Base-by-base conservation (phyloP, 2,113 vertebrate genomes). In the Myiozetetes cayanensis region DNA sequence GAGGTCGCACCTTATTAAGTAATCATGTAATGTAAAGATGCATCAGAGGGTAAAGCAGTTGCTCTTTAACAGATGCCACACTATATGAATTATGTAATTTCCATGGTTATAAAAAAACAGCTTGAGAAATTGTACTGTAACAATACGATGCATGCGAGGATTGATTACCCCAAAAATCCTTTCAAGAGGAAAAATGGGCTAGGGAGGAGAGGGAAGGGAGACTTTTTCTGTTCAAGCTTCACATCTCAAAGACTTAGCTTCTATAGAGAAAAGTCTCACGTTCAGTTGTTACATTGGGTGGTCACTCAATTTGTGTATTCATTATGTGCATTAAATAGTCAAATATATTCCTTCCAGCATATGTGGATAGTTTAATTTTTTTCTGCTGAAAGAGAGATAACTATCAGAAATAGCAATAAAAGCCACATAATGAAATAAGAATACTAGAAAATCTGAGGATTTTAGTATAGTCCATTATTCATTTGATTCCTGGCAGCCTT, bases 401-500 rank as follows among this genome's bases (percentile, higher is more conserved):
- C 77, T 82, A 97, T 96, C 87, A 97, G 95, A 97, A 98, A 98
- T 98, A 98, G 98, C 98, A 98, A 96, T 97, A 97, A 98, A 98
- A 98, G 96, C 97, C 96, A 96, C 63, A 95, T 98, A 97, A 97
- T 96, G 96, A 98, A 99, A 98, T 98, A 98, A 98, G 98, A 98
- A 98, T 98, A 98, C 98, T 98, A 98, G 98, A 98, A 99, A 99
- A 98, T 94, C 87, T 39, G 50, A 96, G 97, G 97, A 98, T 99
- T 99, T 99, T 99, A 99, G 98, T 98, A 97, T 94, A 97, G 98
- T 97, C 98, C 97, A 98, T 99, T 99, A 99, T 98, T 99, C 99
- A 99, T 99, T 98, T 98, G 98, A 97, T 99, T 98, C 98, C 98
- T 99, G 98, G 98, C 98, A 99, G 98, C 96, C 98, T 98, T 99